phyloP scores from a whole-genome alignment of 2,797 vertebrate species.

The Telmatherina bonti region DNA sequence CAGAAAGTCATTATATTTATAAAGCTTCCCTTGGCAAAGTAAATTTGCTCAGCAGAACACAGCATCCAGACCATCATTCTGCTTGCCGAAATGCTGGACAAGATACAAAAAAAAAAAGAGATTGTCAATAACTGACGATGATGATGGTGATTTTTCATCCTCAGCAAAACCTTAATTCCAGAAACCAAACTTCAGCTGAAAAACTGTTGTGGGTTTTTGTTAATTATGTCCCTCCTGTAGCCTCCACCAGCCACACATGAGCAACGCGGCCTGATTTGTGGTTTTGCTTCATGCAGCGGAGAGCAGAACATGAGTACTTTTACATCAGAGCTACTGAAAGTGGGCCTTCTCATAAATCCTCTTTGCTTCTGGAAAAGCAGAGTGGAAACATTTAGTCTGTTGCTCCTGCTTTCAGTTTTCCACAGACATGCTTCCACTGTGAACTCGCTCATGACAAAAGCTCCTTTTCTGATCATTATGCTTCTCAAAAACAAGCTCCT shows the following conservation, averaged over 20 bases:
- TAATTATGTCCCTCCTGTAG: constrained; percentile 43
- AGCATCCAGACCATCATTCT: too few relatives aligned
- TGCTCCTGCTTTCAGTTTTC: constrained; percentile 44
- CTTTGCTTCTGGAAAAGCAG: constrained; percentile 46
- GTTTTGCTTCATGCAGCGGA: constrained; percentile 68
- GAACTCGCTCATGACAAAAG: neutral
- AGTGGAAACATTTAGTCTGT: constrained; percentile 65
- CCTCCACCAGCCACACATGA: constrained; percentile 39
- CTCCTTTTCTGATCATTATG: constrained; percentile 12
- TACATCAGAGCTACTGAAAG: constrained; percentile 24
- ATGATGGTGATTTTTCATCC: neutral
- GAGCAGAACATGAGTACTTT: constrained; percentile 44
- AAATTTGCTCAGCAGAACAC: too few relatives aligned
- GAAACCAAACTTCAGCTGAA: constrained; percentile 19
- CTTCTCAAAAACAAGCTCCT: constrained; percentile 23
- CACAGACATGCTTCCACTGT: constrained; percentile 16
- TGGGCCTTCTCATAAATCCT: constrained; percentile 48
- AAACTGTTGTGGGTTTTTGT: constrained; percentile 24
- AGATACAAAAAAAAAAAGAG: too few relatives aligned
- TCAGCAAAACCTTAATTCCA: constrained; percentile 8
- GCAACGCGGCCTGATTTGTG: constrained; percentile 32
- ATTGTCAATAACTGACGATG: neutral
- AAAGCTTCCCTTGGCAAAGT: too few relatives aligned
- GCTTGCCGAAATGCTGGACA: too few relatives aligned
- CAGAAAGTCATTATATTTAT: too few relatives aligned